These are phyloP conservation scores for Neoarius graeffei DNA, from an alignment of 2,113 vertebrate genomes.

Conservation along the genomic window DNA sequence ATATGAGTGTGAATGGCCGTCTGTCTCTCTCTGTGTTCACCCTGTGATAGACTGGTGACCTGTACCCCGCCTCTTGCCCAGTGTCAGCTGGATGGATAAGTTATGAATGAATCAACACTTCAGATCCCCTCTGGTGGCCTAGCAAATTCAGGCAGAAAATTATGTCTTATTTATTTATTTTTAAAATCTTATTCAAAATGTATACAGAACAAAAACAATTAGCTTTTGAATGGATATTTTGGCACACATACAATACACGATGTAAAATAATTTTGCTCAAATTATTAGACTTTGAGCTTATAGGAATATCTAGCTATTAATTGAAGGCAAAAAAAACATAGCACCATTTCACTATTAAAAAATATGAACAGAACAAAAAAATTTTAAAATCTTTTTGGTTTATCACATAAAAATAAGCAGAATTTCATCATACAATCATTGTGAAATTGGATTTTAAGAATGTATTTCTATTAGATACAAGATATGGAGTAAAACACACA, in stretches of 20 bases:
- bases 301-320: conserved; percentile 59
- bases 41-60: too few species aligned
- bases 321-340: conserved; percentile 66
- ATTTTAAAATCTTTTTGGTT: conserved; percentile 60
- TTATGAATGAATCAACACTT: not conserved
- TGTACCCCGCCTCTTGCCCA: too few species aligned
- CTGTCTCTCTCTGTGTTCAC: too few species aligned
- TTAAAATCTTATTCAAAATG: conserved; percentile 15
- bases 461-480: conserved; percentile 60
- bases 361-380: conserved; percentile 59
- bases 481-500: conserved; percentile 44
- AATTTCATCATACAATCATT: conserved; percentile 45
- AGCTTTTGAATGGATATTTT: conserved; percentile 43
- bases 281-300: conserved; percentile 36
- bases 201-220: conserved; percentile 45
- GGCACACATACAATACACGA: conserved; percentile 47
- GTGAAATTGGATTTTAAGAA: conserved; percentile 46
- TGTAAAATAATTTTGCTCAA: conserved; percentile 39
- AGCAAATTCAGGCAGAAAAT: conserved; percentile 22
- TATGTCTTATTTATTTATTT: conserved; percentile 36
- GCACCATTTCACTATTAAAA: conserved; percentile 69
- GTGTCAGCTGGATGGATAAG: too few species aligned
- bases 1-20: too few species aligned
- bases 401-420: conserved; percentile 66
- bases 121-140: conserved; percentile 8